phyloP scores from a whole-genome alignment of 1,140 invertebrate genomes.

The Episyrphus balteatus region DNA sequence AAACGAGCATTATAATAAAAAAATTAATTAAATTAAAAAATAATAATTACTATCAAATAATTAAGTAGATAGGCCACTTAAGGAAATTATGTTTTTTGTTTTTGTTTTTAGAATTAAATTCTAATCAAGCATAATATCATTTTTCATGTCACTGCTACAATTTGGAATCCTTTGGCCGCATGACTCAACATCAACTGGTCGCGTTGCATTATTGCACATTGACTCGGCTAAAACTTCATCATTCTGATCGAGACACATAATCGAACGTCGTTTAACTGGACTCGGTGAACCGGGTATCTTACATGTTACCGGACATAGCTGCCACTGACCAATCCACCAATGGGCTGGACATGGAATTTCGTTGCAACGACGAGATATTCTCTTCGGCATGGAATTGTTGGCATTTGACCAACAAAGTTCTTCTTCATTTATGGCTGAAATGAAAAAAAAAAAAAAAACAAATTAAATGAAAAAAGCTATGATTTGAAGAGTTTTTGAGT shows the following conservation, averaged over 20 bases:
- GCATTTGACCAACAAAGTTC: constrained; percentile 48
- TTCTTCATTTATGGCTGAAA: constrained; percentile 47
- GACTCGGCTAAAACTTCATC: constrained; percentile 56
- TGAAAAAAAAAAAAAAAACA: not conserved
- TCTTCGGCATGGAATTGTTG: constrained; percentile 47
- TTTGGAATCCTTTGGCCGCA: constrained; percentile 47
- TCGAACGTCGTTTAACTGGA: constrained; percentile 49
- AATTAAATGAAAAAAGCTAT: not conserved
- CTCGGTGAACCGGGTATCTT: constrained; percentile 30
- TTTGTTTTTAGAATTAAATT: not conserved
- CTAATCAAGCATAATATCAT: not conserved
- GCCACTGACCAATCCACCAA: constrained; percentile 76
- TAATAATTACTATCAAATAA: no score
- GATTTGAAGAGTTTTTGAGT: no score
- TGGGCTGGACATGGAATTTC: constrained; percentile 59
- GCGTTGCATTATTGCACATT: constrained; percentile 46
- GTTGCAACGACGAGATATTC: constrained; percentile 52
- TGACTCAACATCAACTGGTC: constrained; percentile 49
- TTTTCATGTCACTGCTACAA: constrained; percentile 33
- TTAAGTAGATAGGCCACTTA: no score
- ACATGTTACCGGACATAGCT: constrained; percentile 67
- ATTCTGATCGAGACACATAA: constrained; percentile 61
- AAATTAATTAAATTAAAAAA: no score
- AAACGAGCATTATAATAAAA: no score
- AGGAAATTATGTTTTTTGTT: no score